Evolutionary conservation across 2,113 vertebrate genomes (phyloP).

Genomic region (Nibea albiflora): DNA sequence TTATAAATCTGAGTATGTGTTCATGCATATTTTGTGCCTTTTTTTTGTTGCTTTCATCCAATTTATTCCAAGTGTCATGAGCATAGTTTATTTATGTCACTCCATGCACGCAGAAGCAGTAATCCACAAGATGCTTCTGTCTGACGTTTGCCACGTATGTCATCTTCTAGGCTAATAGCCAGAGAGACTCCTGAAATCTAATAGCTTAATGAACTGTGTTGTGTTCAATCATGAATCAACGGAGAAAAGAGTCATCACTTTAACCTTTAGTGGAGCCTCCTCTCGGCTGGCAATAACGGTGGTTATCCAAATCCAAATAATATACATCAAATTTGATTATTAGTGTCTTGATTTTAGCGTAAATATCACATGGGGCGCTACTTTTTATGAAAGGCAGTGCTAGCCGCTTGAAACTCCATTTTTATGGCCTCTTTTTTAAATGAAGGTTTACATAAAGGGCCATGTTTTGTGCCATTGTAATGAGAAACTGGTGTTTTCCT

Average conservation of each 20-base stretch:
- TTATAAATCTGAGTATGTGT: background rate
- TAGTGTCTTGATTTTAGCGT: background rate
- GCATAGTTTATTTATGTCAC: background rate
- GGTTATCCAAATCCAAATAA: background rate
- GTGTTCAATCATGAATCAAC: background rate
- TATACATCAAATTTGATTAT: background rate
- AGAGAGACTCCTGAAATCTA: background rate
- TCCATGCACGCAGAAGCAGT: background rate
- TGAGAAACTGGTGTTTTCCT: background rate
- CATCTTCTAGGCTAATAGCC: background rate
- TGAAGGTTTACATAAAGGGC: background rate
- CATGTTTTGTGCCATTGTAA: background rate
- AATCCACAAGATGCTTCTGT: background rate
- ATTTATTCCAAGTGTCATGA: background rate
- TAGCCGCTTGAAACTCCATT: background rate
- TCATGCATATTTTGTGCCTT: background rate
- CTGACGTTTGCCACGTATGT: background rate
- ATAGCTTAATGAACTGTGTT: background rate
- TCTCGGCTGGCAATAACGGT: background rate
- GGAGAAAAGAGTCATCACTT: background rate
- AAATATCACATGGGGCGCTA: background rate
- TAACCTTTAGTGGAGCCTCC: background rate
- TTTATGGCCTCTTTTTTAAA: background rate
- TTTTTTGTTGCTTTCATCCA: slow-evolving; percentile 1
- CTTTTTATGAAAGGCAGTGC: background rate